These are phyloP conservation scores for Saiga tatarica DNA, from an alignment of 2,113 vertebrate species.

Conservation along the genomic window DNA sequence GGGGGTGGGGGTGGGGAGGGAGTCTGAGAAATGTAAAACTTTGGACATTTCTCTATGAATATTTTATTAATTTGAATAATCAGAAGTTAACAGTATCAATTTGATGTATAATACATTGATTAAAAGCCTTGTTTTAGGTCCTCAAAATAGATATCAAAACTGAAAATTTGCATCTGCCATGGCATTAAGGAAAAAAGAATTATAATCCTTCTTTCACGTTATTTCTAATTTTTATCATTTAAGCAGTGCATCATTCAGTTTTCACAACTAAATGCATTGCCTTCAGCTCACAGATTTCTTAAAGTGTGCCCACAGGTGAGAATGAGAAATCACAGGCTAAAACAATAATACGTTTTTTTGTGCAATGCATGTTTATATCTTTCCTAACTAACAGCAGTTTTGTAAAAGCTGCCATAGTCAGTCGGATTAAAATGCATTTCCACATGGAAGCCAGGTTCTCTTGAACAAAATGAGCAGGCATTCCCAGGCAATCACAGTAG, in stretches of 20 bases:
- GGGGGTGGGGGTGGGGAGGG: constrained; percentile 76
- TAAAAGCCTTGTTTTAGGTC: constrained; percentile 86
- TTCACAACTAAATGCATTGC: constrained; percentile 49
- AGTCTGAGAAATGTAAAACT: constrained; percentile 93
- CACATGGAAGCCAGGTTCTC: background rate
- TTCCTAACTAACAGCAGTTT: constrained; percentile 21
- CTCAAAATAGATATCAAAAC: constrained; percentile 85
- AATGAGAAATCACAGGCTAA: background rate
- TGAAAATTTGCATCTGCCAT: constrained; percentile 86
- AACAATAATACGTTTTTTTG: background rate
- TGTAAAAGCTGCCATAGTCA: constrained; percentile 44
- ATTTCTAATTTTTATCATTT: constrained; percentile 62
- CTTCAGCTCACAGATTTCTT: constrained; percentile 30
- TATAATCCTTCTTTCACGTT: constrained; percentile 34
- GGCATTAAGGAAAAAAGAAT: constrained; percentile 65
- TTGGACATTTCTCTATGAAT: constrained; percentile 95
- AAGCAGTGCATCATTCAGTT: constrained; percentile 54
- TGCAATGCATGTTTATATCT: background rate
- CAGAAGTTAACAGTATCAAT: constrained; percentile 94
- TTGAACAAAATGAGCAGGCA: background rate
- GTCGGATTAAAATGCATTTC: constrained; percentile 36
- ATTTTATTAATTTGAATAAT: constrained; percentile 97
- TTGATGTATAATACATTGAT: constrained; percentile 94
- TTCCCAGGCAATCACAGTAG: background rate
- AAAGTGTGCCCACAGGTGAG: constrained; percentile 54